phyloP scores from a whole-genome alignment of 2,888 invertebrate genomes.

The Merodon equestris region DNA sequence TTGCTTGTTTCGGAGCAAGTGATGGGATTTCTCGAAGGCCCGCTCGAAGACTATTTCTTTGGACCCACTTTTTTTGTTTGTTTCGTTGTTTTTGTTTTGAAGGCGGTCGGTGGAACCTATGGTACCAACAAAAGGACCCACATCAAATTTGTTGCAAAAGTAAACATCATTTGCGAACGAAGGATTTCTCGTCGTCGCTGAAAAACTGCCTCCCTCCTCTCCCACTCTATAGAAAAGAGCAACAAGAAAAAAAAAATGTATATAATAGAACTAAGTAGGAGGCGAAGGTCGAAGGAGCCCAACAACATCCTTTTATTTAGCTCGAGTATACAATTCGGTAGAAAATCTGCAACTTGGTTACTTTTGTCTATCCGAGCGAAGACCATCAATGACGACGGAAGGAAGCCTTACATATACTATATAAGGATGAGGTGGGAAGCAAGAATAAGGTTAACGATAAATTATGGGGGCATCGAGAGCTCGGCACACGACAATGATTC shows the following conservation, averaged over 20 bases:
- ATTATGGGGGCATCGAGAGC: slow-evolving; percentile 44
- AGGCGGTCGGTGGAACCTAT: slow-evolving; percentile 5
- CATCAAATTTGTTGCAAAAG: slow-evolving; percentile 62
- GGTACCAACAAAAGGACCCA: slow-evolving; percentile 34
- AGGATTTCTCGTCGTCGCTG: slow-evolving; percentile 17
- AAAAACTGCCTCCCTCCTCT: slow-evolving; percentile 17
- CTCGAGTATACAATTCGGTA: slow-evolving; percentile 18
- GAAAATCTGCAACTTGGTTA: slow-evolving; percentile 59
- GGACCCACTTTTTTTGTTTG: background rate
- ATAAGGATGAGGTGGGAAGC: no score
- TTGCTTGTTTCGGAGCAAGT: background rate
- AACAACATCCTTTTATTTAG: slow-evolving; percentile 28
- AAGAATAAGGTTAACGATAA: slow-evolving; percentile 20
- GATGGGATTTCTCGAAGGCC: background rate
- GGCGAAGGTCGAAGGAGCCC: slow-evolving; percentile 3
- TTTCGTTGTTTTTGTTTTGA: no score
- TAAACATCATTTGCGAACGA: slow-evolving; percentile 64
- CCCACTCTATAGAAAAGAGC: background rate
- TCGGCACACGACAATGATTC: slow-evolving; percentile 30
- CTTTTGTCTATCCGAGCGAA: slow-evolving; percentile 22
- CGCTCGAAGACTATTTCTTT: no score
- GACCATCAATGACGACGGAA: no score
- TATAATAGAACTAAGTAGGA: background rate
- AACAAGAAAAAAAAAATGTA: no score
- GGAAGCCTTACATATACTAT: no score